Evolutionary conservation across 2,113 vertebrate species (phyloP).

Genomic region (Poeciliopsis turrubarensis): DNA sequence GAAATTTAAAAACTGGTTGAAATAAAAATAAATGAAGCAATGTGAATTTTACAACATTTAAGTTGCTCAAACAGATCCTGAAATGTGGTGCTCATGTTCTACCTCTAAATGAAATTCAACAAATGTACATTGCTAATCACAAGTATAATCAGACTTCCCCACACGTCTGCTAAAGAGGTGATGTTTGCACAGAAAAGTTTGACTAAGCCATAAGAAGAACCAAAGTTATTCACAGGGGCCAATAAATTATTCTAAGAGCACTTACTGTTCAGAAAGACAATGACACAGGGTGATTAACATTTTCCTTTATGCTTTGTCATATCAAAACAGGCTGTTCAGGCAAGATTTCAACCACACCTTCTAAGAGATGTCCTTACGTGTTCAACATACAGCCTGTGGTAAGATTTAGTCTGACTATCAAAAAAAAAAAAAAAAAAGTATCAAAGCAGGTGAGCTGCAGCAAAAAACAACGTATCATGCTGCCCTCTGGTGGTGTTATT

Average conservation of each 20-base stretch:
- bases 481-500: conserved; percentile 48
- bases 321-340: conserved; percentile 9
- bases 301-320: background rate
- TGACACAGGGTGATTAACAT: conserved; percentile 9
- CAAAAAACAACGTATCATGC: conserved; percentile 4
- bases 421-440: conserved; percentile 13
- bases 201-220: background rate
- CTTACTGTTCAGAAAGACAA: conserved; percentile 8
- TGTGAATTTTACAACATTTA: background rate
- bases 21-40: background rate
- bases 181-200: conserved; percentile 3
- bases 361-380: conserved; percentile 16
- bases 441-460: conserved; percentile 12
- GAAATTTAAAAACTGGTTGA: background rate
- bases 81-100: background rate
- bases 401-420: conserved; percentile 9
- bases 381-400: conserved; percentile 26
- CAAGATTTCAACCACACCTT: conserved; percentile 23
- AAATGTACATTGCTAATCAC: background rate
- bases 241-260: conserved; percentile 20
- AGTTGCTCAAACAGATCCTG: too few species aligned
- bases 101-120: background rate
- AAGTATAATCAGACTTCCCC: background rate
- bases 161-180: background rate
- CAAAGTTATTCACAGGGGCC: background rate